Conservation (phyloP, 2,888 invertebrate genomes). For the Eudemis profundana region DNA sequence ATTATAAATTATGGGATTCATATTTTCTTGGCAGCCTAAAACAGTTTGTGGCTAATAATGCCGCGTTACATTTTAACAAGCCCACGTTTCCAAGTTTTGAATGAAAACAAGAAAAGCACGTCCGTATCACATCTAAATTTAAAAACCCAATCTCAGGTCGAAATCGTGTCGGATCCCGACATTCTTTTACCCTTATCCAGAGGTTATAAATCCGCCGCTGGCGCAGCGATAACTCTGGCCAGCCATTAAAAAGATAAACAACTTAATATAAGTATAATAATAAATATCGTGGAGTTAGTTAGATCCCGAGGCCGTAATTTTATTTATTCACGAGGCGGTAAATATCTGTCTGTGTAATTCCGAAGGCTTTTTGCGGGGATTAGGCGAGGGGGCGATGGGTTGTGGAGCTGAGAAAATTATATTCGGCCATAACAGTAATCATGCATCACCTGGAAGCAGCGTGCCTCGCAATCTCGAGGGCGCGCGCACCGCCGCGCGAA, state of each 20-base stretch:
- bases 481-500: slow-evolving; percentile 74
- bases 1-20: slow-evolving; percentile 26
- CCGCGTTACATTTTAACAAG: slow-evolving; percentile 31
- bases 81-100: slow-evolving; percentile 44
- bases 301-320: slow-evolving; percentile 80
- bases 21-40: slow-evolving; percentile 31
- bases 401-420: slow-evolving; percentile 84
- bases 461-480: slow-evolving; percentile 85
- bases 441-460: slow-evolving; percentile 85
- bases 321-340: slow-evolving; percentile 85
- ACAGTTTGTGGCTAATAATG: slow-evolving; percentile 25
- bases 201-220: slow-evolving; percentile 78
- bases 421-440: slow-evolving; percentile 85
- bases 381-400: slow-evolving; percentile 78
- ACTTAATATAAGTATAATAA: slow-evolving; percentile 85
- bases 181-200: slow-evolving; percentile 81
- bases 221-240: slow-evolving; percentile 76
- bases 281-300: slow-evolving; percentile 77
- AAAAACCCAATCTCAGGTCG: slow-evolving; percentile 79
- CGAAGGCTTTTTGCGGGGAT: slow-evolving; percentile 84
- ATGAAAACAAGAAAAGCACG: slow-evolving; percentile 61
- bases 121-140: slow-evolving; percentile 81
- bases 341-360: slow-evolving; percentile 84
- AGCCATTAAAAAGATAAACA: slow-evolving; percentile 85
- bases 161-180: slow-evolving; percentile 70